Conservation (phyloP, 2,113 vertebrate genomes). For the Tetrao urogallus region DNA sequence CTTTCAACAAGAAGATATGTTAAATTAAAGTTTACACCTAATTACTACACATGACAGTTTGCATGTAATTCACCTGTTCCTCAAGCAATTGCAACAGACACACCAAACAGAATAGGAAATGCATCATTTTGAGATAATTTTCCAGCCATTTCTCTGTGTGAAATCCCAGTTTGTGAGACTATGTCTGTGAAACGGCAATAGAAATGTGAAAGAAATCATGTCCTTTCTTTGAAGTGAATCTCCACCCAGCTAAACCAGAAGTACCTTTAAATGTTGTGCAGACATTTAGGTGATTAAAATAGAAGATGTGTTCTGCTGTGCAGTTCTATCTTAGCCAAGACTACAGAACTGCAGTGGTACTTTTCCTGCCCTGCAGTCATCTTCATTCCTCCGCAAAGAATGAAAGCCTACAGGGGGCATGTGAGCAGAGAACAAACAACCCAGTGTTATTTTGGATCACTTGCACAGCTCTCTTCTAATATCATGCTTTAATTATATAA, state of each 20-base stretch:
- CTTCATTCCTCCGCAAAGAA: neutral
- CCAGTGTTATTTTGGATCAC: accelerated
- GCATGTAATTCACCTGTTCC: neutral
- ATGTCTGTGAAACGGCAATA: neutral
- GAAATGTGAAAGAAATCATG: neutral
- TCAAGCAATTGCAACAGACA: neutral
- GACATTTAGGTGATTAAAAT: neutral
- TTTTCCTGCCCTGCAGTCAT: neutral
- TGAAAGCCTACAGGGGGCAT: neutral
- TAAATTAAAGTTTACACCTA: neutral
- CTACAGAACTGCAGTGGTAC: neutral
- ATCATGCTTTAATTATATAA: neutral
- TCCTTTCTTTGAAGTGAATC: neutral
- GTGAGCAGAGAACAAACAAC: neutral
- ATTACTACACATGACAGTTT: neutral
- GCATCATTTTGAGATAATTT: neutral
- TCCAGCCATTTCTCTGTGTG: neutral
- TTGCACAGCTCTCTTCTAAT: neutral
- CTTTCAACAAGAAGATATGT: neutral
- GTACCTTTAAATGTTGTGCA: neutral
- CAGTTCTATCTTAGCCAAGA: neutral
- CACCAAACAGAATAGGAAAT: neutral
- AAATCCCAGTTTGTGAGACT: neutral
- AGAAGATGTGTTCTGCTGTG: neutral
- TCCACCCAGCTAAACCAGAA: neutral